Evolutionary conservation across 2,797 vertebrate genomes (phyloP), one percentile per base, ranked within the genome.

Genomic region (Macroramphosus scolopax): DNA sequence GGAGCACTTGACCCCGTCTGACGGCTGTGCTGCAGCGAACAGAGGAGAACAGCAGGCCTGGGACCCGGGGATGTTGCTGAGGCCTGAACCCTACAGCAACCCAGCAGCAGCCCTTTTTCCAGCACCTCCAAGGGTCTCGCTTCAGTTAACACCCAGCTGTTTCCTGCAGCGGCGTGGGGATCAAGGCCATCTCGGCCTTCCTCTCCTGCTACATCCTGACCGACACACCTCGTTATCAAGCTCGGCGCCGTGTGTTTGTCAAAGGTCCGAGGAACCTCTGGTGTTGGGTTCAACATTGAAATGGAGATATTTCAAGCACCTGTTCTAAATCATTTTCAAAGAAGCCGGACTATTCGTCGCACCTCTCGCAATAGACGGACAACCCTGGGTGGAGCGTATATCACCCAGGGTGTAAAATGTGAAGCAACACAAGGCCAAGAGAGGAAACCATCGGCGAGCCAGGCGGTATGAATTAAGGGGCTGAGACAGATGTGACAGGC

Each of bases 91-190:
- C 51, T 53, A 58, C 37, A 25, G 55, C 61, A 58, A 46, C 51
- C n/a, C n/a, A n/a, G n/a, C n/a, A n/a, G n/a, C n/a, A n/a, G n/a
- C n/a, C n/a, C 39, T 33, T 36, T 60, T 75, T 63, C 69, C 78
- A 52, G 58, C 43, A 49, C 72, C 77, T 63, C 62, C 0, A 54
- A 77, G 75, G 55, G 60, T 73, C 77, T 85, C 68, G 40, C 63
- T 58, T 73, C 83, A 86, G 81, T 87, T 80, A 82, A 68, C 68
- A 80, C 75, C 80, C 83, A 86, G 78, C 80, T 85, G 83, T 81
- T 88, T 76, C 32, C 44, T 52, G 63, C 63, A 62, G 51, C 50
- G 55, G 48, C 26, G 53, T 51, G 30, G 57, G 60, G 64, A 78
- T 67, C 40, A 53, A 57, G 29, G 46, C 76, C 63, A 64, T 54